Base-by-base conservation (phyloP, 1,140 invertebrate species). In the Cydia splendana region DNA sequence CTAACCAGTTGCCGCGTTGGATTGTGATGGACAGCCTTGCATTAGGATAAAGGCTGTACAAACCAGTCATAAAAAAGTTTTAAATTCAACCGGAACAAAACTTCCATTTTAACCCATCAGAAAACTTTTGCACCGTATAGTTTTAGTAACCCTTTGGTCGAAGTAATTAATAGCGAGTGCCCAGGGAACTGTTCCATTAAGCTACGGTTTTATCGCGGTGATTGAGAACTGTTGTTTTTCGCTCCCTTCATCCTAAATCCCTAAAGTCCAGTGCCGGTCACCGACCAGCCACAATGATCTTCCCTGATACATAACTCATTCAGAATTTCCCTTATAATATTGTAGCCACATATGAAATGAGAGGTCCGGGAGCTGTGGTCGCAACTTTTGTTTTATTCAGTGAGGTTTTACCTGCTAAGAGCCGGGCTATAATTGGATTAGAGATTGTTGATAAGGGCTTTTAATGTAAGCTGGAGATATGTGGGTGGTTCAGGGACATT, bases 381-480 rank as follows among this genome's bases (percentile, higher is more conserved):
- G 75, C 74, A 81, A 85, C 84, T 88, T 84, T 90, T 90, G 88
- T 88, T 88, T 91, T 90, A 92, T 92, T 90, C 88, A 91, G 76
- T 75, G 80, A 79, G 78, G 82, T 78, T 79, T 73, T 83, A 83
- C 79, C 83, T 84, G 79, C 78, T 81, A 84, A 88, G 86, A 87
- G 87, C 81, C 84, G 84, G 81, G 80, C 78, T 84, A 88, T 88
- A 90, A 91, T 91, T 88, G 87, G 87, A 91, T 91, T 88, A 89
- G 89, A 87, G 87, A 88, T 87, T 83, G 88, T 89, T 88, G 87
- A 90, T 88, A 88, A 87, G 86, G 79, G 81, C 81, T 87, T 87
- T 88, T 89, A 89, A 89, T 89, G 80, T 83, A 79, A 80, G 69
- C 71, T 45, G 45, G 28, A 78, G 75, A 81, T 71, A 38, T 18